Evolutionary conservation across 2,113 vertebrate genomes (phyloP).

Genomic region (Leucosticte australis): DNA sequence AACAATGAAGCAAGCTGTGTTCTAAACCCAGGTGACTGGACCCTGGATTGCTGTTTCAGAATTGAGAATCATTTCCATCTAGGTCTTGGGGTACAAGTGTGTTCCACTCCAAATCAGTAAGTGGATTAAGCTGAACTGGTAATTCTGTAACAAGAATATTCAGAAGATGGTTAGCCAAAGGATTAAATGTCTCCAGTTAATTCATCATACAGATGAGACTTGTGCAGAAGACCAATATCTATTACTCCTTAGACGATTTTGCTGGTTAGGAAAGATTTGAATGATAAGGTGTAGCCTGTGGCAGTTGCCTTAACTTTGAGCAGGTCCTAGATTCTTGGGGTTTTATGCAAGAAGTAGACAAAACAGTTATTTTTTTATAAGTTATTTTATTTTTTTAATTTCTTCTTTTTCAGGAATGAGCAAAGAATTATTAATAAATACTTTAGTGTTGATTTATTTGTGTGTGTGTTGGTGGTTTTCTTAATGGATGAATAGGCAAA

Average conservation of each 20-base stretch:
- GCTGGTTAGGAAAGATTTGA: not conserved
- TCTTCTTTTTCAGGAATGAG: not conserved
- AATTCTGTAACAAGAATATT: not conserved
- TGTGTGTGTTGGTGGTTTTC: not conserved
- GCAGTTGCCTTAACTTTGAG: not conserved
- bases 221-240: rapidly evolving
- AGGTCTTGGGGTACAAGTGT: not conserved
- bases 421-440: not conserved
- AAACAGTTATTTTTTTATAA: not conserved
- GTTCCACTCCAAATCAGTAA: not conserved
- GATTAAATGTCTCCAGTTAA: not conserved
- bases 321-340: not conserved
- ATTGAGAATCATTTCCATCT: not conserved
- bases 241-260: not conserved
- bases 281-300: not conserved
- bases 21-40: not conserved
- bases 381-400: not conserved
- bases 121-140: not conserved
- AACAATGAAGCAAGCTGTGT: not conserved
- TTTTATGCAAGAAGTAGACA: not conserved
- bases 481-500: not conserved
- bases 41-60: not conserved
- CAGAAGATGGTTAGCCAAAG: not conserved
- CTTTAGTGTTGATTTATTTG: not conserved
- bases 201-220: not conserved